phyloP scores from a whole-genome alignment of 2,113 vertebrate genomes.

The Taxidea taxus region DNA sequence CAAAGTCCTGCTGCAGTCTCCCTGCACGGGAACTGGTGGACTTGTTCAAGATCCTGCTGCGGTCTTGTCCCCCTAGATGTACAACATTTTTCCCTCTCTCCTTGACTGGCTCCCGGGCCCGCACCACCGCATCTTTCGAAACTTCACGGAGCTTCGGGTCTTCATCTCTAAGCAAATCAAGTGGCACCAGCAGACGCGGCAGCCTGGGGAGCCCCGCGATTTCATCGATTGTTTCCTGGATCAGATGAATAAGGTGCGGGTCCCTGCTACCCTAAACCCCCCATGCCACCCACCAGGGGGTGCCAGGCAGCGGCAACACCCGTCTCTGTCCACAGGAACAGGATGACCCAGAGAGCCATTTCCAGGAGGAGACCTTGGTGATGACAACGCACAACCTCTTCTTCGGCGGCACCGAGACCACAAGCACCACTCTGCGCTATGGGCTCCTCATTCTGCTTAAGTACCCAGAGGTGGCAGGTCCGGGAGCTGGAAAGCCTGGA shows the following conservation, averaged over 20 bases:
- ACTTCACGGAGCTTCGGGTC: slow-evolving; percentile 49
- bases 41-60: not conserved
- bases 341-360: slow-evolving; percentile 77
- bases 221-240: slow-evolving; percentile 65
- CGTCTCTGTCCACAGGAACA: slow-evolving; percentile 76
- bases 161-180: slow-evolving; percentile 55
- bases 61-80: slow-evolving; percentile 7
- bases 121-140: slow-evolving; percentile 61
- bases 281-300: not conserved
- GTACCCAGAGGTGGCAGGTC: slow-evolving; percentile 82
- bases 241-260: slow-evolving; percentile 51
- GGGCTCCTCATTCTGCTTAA: slow-evolving; percentile 83
- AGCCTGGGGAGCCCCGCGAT: not conserved
- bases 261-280: not conserved
- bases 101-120: slow-evolving; percentile 55
- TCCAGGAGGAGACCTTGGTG: slow-evolving; percentile 80
- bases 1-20: not conserved
- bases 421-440: slow-evolving; percentile 84
- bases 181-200: not conserved
- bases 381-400: slow-evolving; percentile 83
- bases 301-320: not conserved
- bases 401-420: slow-evolving; percentile 85
- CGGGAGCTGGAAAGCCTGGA: not conserved
- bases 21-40: not conserved
- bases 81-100: slow-evolving; percentile 62